A percentile compares a stretch with the other conserved stretches of the same genome.
Conservation (phyloP, 2,797 vertebrate species). For the Myoxocephalus aenaeus region DNA sequence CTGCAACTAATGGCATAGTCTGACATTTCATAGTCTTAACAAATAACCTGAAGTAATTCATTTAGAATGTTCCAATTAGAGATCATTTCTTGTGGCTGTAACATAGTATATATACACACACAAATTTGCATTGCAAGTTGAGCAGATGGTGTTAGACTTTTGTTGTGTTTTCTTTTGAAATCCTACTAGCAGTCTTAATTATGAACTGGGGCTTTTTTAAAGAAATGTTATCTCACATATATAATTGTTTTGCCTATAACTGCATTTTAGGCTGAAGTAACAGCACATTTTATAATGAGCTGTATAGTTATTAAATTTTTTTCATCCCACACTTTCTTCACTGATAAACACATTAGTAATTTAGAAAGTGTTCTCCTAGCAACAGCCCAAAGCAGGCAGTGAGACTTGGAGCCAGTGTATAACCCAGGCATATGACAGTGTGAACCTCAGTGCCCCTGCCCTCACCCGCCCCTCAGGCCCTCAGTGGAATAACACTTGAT, state of each 20-base stretch:
- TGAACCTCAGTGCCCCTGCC: conserved; percentile 69
- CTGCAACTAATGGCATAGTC: conserved; percentile 79
- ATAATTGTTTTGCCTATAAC: background rate
- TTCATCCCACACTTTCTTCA: conserved; percentile 19
- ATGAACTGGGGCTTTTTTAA: conserved; percentile 4
- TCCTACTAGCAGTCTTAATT: conserved; percentile 28
- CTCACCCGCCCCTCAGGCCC: conserved; percentile 69
- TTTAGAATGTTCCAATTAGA: conserved; percentile 81
- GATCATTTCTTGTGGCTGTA: conserved; percentile 57
- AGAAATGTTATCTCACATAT: background rate
- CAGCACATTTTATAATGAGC: background rate
- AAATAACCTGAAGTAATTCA: conserved; percentile 80
- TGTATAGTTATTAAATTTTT: background rate
- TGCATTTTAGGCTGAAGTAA: conserved; percentile 1
- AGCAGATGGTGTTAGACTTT: conserved; percentile 22
- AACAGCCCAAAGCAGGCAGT: conserved; percentile 48
- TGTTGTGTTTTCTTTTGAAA: conserved; percentile 28
- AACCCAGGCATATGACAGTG: conserved; percentile 74
- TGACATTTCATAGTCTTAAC: conserved; percentile 82
- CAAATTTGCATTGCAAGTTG: conserved; percentile 47
- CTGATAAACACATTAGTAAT: conserved; percentile 40
- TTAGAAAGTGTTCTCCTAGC: conserved; percentile 47
- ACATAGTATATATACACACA: conserved; percentile 33
- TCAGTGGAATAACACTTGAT: conserved; percentile 85
- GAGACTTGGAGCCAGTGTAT: conserved; percentile 54